Percentiles rank a stretch among this genome's conserved stretches.
Evolutionary conservation across 2,888 invertebrate species (phyloP).

Genomic region (Conus canariensis): DNA sequence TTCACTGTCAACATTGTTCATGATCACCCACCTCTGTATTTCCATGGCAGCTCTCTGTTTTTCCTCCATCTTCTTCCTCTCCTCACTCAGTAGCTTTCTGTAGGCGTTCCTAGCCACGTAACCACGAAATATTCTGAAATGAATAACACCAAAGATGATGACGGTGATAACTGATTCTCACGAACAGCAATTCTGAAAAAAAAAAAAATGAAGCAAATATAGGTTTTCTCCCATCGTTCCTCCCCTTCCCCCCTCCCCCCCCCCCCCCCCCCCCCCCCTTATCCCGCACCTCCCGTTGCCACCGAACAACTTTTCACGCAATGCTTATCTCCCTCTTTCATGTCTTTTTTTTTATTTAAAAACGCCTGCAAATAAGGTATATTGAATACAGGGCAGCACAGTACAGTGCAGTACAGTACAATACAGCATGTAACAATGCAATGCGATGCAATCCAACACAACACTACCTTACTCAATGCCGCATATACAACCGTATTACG

Average conservation of each 20-base stretch:
- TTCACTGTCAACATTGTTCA: too few relatives aligned
- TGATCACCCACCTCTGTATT: slow-evolving; percentile 64
- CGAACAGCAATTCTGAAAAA: too few relatives aligned
- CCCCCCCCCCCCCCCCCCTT: neutral
- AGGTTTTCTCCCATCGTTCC: too few relatives aligned
- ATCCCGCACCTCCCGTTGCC: too few relatives aligned
- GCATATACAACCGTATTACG: too few relatives aligned
- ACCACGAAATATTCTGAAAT: slow-evolving; percentile 71
- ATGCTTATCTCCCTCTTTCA: too few relatives aligned
- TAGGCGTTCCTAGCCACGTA: slow-evolving; percentile 72
- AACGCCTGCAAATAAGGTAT: too few relatives aligned
- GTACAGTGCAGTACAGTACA: neutral
- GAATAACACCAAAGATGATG: neutral
- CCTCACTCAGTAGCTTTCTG: slow-evolving; percentile 66
- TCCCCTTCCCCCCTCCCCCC: neutral
- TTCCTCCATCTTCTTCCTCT: slow-evolving; percentile 65
- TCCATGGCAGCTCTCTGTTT: slow-evolving; percentile 64
- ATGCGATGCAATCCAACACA: neutral
- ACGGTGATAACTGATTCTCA: neutral
- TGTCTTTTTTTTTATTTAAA: too few relatives aligned
- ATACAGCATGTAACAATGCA: neutral
- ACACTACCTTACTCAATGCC: neutral
- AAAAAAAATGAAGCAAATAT: too few relatives aligned
- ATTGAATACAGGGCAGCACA: neutral
- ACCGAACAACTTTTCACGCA: too few relatives aligned